Conservation (phyloP, 2,888 invertebrate species). For the Eupeodes luniger region DNA sequence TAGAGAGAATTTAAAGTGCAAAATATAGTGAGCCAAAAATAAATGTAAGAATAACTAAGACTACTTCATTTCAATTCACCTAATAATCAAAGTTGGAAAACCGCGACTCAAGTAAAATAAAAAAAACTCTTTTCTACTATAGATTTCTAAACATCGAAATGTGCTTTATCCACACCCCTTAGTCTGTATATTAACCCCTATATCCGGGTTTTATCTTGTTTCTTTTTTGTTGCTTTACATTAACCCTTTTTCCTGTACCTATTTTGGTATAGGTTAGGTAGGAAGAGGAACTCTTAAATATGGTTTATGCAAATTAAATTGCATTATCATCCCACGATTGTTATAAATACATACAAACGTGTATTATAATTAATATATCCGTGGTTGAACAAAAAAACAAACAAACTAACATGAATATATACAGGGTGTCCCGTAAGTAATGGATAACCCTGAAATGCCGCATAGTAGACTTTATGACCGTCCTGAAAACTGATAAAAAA, state of each 20-base stretch:
- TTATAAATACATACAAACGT: slow-evolving; percentile 28
- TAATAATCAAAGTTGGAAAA: no score
- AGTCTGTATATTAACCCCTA: slow-evolving; percentile 43
- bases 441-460: no score
- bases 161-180: neutral
- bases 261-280: neutral
- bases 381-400: slow-evolving; percentile 29
- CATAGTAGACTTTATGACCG: no score
- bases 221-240: slow-evolving; percentile 8
- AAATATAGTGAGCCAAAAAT: no score
- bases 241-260: slow-evolving; percentile 52
- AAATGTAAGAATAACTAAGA: no score
- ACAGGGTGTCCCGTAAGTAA: no score
- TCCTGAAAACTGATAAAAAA: no score
- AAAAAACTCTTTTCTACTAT: no score
- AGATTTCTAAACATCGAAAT: neutral
- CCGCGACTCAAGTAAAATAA: no score
- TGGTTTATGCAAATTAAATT: slow-evolving; percentile 66
- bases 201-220: neutral
- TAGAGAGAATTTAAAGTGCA: no score
- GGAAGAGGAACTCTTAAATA: slow-evolving; percentile 8
- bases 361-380: slow-evolving; percentile 11
- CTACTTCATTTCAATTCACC: no score
- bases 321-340: slow-evolving; percentile 67
- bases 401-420: neutral